Evolutionary conservation across 2,888 invertebrate genomes (phyloP).

Genomic region (Disparrhopalites patrizii): DNA sequence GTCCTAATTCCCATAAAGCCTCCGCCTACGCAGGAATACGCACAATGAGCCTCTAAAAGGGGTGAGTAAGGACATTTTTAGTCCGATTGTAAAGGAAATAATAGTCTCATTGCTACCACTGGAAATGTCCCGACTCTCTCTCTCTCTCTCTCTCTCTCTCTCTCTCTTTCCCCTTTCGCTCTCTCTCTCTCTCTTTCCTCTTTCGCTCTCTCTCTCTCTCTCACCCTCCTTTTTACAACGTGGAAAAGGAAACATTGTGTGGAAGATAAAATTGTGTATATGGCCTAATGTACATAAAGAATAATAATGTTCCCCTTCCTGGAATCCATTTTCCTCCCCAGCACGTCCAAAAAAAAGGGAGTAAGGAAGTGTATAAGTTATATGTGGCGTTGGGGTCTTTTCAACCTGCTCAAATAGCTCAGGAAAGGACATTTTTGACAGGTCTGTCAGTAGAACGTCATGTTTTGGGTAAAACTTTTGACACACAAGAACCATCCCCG

Average conservation of each 20-base stretch:
- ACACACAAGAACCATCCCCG: too few species aligned
- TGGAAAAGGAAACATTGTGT: too few species aligned
- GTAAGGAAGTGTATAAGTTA: neutral
- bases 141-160: neutral
- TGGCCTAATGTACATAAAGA: neutral
- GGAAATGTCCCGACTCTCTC: too few species aligned
- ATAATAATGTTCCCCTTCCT: neutral
- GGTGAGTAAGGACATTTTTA: too few species aligned
- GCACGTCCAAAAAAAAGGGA: neutral
- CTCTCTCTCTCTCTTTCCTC: neutral
- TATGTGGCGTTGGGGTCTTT: neutral
- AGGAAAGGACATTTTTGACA: slow-evolving; percentile 12
- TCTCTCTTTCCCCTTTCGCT: neutral
- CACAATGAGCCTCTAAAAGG: too few species aligned
- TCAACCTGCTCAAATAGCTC: neutral
- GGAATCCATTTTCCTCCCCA: neutral
- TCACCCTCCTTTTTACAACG: too few species aligned
- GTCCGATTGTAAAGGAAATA: too few species aligned
- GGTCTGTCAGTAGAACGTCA: slow-evolving; percentile 13
- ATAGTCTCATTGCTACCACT: too few species aligned
- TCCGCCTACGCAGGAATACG: too few species aligned
- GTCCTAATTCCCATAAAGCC: too few species aligned
- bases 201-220: neutral
- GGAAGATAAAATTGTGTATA: neutral
- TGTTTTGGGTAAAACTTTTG: slow-evolving; percentile 2